These are phyloP conservation scores for Drosophila serrata DNA, from an alignment of 1,140 invertebrate genomes.

Conservation along the genomic window DNA sequence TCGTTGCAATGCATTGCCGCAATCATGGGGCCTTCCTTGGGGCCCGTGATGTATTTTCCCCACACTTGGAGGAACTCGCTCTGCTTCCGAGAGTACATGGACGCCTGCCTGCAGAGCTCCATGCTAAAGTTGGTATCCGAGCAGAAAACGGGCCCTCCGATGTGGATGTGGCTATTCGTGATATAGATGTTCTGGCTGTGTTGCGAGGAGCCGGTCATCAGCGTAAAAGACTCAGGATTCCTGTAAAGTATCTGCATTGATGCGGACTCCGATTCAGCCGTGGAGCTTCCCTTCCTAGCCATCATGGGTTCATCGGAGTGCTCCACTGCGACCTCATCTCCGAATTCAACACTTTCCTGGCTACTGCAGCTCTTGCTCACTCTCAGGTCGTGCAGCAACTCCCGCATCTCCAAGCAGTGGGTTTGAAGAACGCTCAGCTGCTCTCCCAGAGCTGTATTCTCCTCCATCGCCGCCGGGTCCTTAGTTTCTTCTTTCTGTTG, in stretches of 20 bases:
- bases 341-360: background rate
- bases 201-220: background rate
- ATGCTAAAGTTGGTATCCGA: slow-evolving; percentile 22
- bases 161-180: slow-evolving; percentile 59
- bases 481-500: background rate
- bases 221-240: background rate
- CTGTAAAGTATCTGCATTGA: background rate
- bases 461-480: background rate
- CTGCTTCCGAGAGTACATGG: background rate
- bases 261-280: background rate
- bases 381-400: slow-evolving; percentile 49
- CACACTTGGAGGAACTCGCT: slow-evolving; percentile 62
- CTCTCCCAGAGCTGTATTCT: slow-evolving; percentile 32
- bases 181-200: slow-evolving; percentile 39
- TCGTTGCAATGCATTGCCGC: slow-evolving; percentile 28
- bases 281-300: slow-evolving; percentile 1
- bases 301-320: slow-evolving; percentile 5
- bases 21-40: slow-evolving; percentile 38
- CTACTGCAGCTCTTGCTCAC: slow-evolving; percentile 18
- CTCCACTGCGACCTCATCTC: background rate
- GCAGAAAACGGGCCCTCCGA: slow-evolving; percentile 41
- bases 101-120: slow-evolving; percentile 9
- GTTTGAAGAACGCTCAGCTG: slow-evolving; percentile 47
- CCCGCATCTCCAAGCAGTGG: slow-evolving; percentile 47
- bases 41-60: slow-evolving; percentile 42